A percentile compares a stretch with the other conserved stretches of the same genome.
Conservation (phyloP, 2,888 invertebrate genomes). For the Opisthograptis luteolata region DNA sequence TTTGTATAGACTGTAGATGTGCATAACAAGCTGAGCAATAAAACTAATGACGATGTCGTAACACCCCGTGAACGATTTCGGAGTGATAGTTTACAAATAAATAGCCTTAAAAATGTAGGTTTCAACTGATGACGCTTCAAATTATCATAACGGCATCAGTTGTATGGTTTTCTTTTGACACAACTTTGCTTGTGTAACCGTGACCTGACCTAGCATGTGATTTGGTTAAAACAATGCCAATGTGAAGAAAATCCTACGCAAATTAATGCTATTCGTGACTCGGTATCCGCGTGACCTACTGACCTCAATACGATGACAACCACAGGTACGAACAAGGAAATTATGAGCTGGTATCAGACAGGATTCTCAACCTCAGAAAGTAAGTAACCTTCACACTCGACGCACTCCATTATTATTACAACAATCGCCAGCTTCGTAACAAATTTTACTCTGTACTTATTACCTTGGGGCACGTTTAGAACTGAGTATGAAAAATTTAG, state of each 20-base stretch:
- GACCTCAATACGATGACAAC: slow-evolving; percentile 15
- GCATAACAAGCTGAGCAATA: slow-evolving; percentile 2
- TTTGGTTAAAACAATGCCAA: slow-evolving; percentile 32
- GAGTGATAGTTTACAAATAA: slow-evolving; percentile 17
- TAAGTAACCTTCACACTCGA: no score
- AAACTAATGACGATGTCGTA: slow-evolving; percentile 11
- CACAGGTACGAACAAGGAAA: neutral
- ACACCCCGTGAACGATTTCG: slow-evolving; percentile 11
- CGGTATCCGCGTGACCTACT: slow-evolving; percentile 24
- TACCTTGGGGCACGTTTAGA: no score
- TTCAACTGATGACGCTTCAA: slow-evolving; percentile 25
- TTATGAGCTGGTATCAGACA: no score
- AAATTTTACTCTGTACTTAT: no score
- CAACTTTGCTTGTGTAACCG: slow-evolving; percentile 33
- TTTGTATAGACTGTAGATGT: neutral
- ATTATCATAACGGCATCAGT: slow-evolving; percentile 33
- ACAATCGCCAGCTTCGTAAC: no score
- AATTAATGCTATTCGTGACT: slow-evolving; percentile 17
- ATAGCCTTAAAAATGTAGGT: slow-evolving; percentile 24
- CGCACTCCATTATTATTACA: no score
- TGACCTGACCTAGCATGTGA: slow-evolving; percentile 21
- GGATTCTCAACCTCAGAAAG: no score
- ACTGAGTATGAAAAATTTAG: no score
- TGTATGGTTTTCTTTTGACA: slow-evolving; percentile 13
- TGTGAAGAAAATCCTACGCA: slow-evolving; percentile 30